phyloP scores from a whole-genome alignment of 2,888 invertebrate genomes.

The Tanypteryx hageni region DNA sequence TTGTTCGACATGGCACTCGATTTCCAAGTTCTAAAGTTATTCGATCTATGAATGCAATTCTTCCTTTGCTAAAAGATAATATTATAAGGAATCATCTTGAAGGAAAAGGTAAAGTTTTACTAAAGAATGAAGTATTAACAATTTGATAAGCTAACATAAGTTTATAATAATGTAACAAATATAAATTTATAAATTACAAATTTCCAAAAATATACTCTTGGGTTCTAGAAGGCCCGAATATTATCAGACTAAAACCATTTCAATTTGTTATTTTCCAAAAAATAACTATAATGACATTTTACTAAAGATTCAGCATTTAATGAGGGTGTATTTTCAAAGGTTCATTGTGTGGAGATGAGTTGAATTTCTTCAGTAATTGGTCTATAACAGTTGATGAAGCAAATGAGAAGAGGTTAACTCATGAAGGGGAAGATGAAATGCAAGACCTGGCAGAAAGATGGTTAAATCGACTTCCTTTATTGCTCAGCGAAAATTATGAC shows the following conservation, averaged over 20 bases:
- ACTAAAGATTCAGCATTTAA: background rate
- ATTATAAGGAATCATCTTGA: slow-evolving; percentile 77
- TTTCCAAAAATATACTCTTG: too few species aligned
- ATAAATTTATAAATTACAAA: too few species aligned
- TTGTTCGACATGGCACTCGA: slow-evolving; percentile 88
- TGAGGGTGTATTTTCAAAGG: slow-evolving; percentile 66
- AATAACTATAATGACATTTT: background rate
- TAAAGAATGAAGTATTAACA: background rate
- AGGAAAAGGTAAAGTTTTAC: slow-evolving; percentile 75
- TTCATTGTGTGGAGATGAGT: slow-evolving; percentile 72
- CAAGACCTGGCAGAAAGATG: slow-evolving; percentile 84
- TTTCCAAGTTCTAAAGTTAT: slow-evolving; percentile 81
- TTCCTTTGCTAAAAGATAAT: slow-evolving; percentile 78
- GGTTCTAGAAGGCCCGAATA: too few species aligned
- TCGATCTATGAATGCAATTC: slow-evolving; percentile 76
- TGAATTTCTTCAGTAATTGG: slow-evolving; percentile 80
- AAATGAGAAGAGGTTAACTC: slow-evolving; percentile 80
- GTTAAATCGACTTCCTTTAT: slow-evolving; percentile 82
- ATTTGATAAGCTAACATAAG: background rate
- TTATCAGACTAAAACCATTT: too few species aligned
- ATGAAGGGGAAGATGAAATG: slow-evolving; percentile 88
- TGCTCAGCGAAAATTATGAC: slow-evolving; percentile 81
- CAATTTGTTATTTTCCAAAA: background rate
- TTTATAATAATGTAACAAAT: background rate
- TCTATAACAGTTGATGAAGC: slow-evolving; percentile 76